Evolutionary conservation across 2,888 invertebrate species (phyloP), one percentile per base, ranked within the genome.

Genomic region (Incurvaria masculella): DNA sequence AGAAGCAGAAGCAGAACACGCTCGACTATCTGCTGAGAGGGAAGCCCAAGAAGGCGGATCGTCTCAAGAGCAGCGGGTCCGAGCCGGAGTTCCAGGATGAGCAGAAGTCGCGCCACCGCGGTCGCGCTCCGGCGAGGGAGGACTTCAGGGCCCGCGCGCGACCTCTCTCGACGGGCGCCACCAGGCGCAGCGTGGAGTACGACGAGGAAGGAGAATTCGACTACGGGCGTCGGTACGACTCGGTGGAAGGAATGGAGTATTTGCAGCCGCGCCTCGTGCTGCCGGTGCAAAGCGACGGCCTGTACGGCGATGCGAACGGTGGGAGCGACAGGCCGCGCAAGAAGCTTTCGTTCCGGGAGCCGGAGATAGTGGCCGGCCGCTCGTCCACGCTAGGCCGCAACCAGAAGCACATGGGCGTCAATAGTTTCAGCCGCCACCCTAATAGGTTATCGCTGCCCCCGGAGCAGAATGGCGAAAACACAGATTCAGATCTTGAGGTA

Each of bases 281-380:
- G 55, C 76, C 78, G 4, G 64, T 68, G 1, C 42, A 49, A 40
- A 53, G 65, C 56, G 68, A 79, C 62, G 81, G 66, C 70, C 70
- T 60, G 57, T 59, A 57, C 47, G 59, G 56, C 50, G 75, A 75
- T 33, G 55, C 63, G 19, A 63, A 43, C 42, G 79, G 78, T 44
- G 52, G 57, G 20, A 64, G 64, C 56, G 86, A 83, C 61, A 76
- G 86, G 57, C 91, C 91, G 0, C 80, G 91, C 47, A 94, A 94
- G 66, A 94, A 93, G 65, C 72, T 94, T 11, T 93, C 92, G 8
- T 94, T 94, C 68, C 85, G 91, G 51, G 92, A 93, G 60, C 93
- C 93, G 2, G 90, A 90, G 69, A 87, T 88, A 44, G 78, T 85
- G 52, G 66, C 62, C 47, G 61, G 65, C 21, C 18, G 44, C 49